These are phyloP conservation scores for Hymenochirus boettgeri DNA, from an alignment of 2,113 vertebrate genomes.

Conservation along the genomic window DNA sequence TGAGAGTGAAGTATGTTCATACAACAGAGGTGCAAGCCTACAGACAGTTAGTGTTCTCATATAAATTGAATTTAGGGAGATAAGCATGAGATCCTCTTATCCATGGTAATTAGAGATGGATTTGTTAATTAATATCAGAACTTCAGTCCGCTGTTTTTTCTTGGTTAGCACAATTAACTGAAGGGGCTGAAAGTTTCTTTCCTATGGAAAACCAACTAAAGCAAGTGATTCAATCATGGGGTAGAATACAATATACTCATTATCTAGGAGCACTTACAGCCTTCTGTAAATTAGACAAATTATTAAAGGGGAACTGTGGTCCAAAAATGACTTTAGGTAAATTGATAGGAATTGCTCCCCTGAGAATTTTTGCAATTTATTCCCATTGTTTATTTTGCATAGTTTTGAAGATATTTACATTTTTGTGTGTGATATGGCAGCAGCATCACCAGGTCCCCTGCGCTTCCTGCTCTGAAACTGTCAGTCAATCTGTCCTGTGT, in stretches of 20 bases:
- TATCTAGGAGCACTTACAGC: background rate
- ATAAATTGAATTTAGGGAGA: constrained; percentile 62
- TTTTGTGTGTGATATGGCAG: too few species aligned
- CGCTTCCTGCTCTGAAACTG: too few species aligned
- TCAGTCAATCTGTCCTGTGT: too few species aligned
- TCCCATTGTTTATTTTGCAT: too few species aligned
- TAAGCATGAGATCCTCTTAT: constrained; percentile 57
- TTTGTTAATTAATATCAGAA: constrained; percentile 67
- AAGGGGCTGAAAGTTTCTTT: constrained; percentile 46
- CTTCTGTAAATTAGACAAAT: background rate
- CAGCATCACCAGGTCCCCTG: too few species aligned
- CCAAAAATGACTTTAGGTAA: too few species aligned
- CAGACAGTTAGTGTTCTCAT: constrained; percentile 50
- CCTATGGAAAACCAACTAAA: constrained; percentile 36
- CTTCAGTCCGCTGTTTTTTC: constrained; percentile 63
- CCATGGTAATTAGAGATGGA: constrained; percentile 62
- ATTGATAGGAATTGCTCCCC: too few species aligned
- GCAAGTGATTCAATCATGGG: background rate
- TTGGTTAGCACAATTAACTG: constrained; percentile 62
- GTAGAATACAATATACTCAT: background rate
- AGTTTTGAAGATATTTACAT: too few species aligned
- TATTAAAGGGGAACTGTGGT: too few species aligned
- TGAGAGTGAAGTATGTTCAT: constrained; percentile 59
- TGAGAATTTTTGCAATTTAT: too few species aligned
- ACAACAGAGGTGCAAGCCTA: constrained; percentile 47